Evolutionary conservation across 2,113 vertebrate genomes (phyloP), one percentile per base, ranked within the genome.

Genomic region (Protomyctophum bolini): DNA sequence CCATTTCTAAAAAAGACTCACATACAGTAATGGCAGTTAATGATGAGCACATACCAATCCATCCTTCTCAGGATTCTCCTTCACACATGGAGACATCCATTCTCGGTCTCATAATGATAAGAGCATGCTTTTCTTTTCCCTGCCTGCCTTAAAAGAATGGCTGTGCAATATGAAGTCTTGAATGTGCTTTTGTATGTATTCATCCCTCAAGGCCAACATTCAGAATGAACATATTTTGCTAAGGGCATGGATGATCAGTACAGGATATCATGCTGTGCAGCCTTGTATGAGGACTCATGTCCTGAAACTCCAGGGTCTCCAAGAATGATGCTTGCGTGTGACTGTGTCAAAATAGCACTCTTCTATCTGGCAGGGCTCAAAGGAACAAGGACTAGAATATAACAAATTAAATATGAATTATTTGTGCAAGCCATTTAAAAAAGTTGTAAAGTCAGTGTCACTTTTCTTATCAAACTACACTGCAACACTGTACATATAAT

Each of bases 361-460:
- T 28, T 63, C 47, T 28, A 58, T 29, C n/a, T 28, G 51, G 52
- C 50, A 47, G n/a, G 21, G 12, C 14, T 66, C 58, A 14, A 58
- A 46, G 12, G 3, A 3, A 45, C 56, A 41, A 10, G 12, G 21
- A 41, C 8, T 10, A 56, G n/a, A 45, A 8, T 3, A 10, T 3
- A 29, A 47, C 70, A 15, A 46, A 60, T 8, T 51, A 56, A 51
- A 72, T 66, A 75, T 72, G 49, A 81, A 72, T 72, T 76, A 63
- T 71, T 47, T 63, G 45, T 45, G 6, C 60, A 63, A 41, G 33
- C 33, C 5, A 41, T 41, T 41, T 41, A 41, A 41, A 41, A 21
- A 41, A 6, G 33, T 41, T 41, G 33, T 41, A 41, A 41, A 41
- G 33, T 41, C 33, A 6, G 33, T 41, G 5, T 41, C 33, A 6